Percentiles rank a stretch among this genome's conserved stretches.
Conservation (phyloP, 2,797 vertebrate genomes). For the Nyctalus aviator region DNA sequence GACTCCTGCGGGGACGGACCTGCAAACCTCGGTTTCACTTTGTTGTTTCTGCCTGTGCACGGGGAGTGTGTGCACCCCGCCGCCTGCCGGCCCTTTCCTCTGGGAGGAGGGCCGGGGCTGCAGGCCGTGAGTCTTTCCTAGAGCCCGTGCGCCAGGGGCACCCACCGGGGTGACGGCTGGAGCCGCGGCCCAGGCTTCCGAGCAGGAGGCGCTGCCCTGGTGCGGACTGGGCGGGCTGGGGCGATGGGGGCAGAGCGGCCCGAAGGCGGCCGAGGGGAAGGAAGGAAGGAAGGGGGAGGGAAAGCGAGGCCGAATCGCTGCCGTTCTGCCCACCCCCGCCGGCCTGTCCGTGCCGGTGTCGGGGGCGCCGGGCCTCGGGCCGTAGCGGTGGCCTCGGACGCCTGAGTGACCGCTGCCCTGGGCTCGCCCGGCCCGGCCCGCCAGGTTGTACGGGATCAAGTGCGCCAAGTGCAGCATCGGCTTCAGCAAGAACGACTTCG, state of each 20-base stretch:
- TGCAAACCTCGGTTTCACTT: constrained; percentile 65
- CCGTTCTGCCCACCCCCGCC: neutral
- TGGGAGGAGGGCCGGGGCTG: neutral
- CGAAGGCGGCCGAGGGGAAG: neutral
- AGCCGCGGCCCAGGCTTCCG: neutral
- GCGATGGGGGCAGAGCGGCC: neutral
- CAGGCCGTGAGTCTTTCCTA: neutral
- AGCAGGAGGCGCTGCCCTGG: neutral
- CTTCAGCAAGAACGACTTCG: constrained; percentile 99
- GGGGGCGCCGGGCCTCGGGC: neutral
- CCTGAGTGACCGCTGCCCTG: too few relatives aligned
- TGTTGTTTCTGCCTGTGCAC: neutral
- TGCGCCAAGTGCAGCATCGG: constrained; percentile 98
- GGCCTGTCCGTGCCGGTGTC: constrained; percentile 35
- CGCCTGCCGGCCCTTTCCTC: neutral
- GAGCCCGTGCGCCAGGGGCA: neutral
- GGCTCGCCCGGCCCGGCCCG: neutral
- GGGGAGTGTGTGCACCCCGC: neutral
- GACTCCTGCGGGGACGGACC: neutral
- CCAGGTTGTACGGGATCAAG: constrained; percentile 97
- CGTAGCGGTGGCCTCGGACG: too few relatives aligned
- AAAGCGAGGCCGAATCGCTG: neutral
- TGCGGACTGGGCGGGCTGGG: neutral
- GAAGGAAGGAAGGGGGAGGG: neutral
- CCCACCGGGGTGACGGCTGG: neutral